These are phyloP conservation scores for Tetanocera ferruginea DNA, from an alignment of 2,888 invertebrate genomes.

Conservation along the genomic window DNA sequence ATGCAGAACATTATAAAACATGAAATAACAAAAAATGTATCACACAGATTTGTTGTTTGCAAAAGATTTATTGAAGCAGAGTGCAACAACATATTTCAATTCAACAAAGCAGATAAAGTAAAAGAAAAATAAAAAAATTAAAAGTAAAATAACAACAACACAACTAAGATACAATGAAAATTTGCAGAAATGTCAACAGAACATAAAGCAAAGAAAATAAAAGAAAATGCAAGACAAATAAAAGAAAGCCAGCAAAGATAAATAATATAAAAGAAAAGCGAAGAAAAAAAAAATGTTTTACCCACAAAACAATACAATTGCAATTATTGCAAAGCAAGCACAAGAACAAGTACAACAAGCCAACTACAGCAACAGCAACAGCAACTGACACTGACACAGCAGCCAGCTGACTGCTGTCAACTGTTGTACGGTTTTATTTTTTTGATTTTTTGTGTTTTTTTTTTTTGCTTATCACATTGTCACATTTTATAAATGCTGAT, in stretches of 20 bases:
- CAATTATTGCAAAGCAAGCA: constrained; percentile 15
- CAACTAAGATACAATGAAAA: neutral
- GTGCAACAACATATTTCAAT: too few relatives aligned
- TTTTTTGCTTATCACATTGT: constrained; percentile 22
- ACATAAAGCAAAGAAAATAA: neutral
- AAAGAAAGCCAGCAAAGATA: neutral
- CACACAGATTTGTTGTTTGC: too few relatives aligned
- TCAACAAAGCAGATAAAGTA: too few relatives aligned
- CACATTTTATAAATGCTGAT: constrained; percentile 34
- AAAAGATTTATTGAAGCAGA: too few relatives aligned
- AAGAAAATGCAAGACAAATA: neutral
- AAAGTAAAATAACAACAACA: neutral
- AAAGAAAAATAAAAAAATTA: neutral
- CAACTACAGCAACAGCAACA: constrained; percentile 7
- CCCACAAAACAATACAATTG: constrained; percentile 23
- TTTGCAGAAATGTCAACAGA: neutral
- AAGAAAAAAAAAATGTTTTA: neutral
- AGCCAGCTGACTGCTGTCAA: constrained; percentile 23
- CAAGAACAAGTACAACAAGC: neutral
- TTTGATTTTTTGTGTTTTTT: neutral
- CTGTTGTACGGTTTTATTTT: neutral
- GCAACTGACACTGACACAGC: constrained; percentile 13
- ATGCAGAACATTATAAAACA: too few relatives aligned
- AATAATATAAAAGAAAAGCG: neutral
- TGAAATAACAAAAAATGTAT: too few relatives aligned